Conservation (phyloP, 1,140 invertebrate species). For the Drosophila simulans region DNA sequence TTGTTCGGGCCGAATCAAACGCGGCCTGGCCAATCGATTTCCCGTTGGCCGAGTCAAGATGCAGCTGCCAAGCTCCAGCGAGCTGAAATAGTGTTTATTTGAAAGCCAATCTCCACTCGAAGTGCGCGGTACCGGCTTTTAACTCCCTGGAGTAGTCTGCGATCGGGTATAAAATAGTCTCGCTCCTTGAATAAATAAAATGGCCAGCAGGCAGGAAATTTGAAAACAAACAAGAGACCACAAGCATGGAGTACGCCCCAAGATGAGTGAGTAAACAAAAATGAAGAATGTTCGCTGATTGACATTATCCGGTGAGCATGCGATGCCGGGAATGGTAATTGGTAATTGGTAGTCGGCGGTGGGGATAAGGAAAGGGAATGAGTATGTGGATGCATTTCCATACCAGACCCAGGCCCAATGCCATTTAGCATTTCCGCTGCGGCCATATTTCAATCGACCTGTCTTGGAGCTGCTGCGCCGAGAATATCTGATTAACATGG, state of each 20-base stretch:
- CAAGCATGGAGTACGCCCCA: conserved; percentile 8
- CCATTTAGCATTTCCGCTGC: conserved; percentile 73
- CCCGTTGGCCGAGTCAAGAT: conserved; percentile 4
- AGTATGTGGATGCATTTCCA: conserved; percentile 24
- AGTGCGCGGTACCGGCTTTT: conserved; percentile 31
- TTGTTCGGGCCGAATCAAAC: conserved; percentile 24
- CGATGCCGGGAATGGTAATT: conserved; percentile 15
- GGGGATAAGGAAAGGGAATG: not conserved
- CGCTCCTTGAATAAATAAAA: conserved; percentile 63
- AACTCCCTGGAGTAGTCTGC: conserved; percentile 5
- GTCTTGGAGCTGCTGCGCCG: conserved; percentile 15
- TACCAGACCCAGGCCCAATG: conserved; percentile 21
- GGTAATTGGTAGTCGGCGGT: conserved; percentile 13
- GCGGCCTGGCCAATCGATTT: conserved; percentile 45
- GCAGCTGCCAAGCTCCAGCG: not conserved
- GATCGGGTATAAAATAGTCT: not conserved
- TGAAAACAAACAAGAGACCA: conserved; percentile 54
- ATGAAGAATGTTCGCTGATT: conserved; percentile 81
- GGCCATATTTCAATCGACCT: conserved; percentile 64
- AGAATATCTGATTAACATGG: conserved; percentile 38
- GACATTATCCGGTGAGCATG: conserved; percentile 71
- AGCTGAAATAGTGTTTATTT: conserved; percentile 60
- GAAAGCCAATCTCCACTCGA: conserved; percentile 46
- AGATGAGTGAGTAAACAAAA: conserved; percentile 74
- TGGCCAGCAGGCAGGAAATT: conserved; percentile 50